These are phyloP conservation scores for Scrobipalpa atriplicella DNA, from an alignment of 2,888 invertebrate genomes.

Conservation along the genomic window DNA sequence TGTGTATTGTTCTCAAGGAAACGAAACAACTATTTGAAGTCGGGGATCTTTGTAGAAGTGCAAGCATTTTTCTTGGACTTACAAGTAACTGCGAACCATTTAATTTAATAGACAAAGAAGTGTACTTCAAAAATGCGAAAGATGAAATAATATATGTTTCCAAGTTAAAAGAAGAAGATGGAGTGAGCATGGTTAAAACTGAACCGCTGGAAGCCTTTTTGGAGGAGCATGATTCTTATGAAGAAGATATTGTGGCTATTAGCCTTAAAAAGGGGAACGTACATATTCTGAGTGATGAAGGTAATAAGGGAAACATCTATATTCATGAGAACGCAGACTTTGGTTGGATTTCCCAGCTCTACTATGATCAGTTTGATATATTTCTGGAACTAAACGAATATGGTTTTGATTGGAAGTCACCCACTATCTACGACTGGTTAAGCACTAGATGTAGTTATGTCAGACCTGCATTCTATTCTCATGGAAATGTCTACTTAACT, in stretches of 20 bases:
- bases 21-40: conserved; percentile 2
- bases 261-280: neutral
- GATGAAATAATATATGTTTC: conserved; percentile 22
- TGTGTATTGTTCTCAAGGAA: conserved; percentile 5
- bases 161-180: conserved; percentile 1
- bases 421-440: neutral
- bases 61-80: neutral
- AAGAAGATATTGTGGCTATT: conserved; percentile 9
- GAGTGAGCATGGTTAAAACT: neutral
- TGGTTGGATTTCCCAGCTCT: neutral
- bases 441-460: neutral
- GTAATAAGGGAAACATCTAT: conserved; percentile 12
- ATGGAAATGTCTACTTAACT: neutral
- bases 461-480: neutral
- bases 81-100: neutral
- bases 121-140: conserved; percentile 1
- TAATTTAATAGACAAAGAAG: conserved; percentile 12
- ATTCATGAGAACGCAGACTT: conserved; percentile 20
- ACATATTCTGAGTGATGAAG: conserved; percentile 17
- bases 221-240: conserved; percentile 9
- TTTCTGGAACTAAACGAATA: neutral
- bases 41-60: neutral
- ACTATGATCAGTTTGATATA: neutral
- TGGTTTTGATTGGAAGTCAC: conserved; percentile 10
- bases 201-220: conserved; percentile 1